Evolutionary conservation across 2,888 invertebrate species (phyloP), one percentile per base, ranked within the genome.

Genomic region (Neoitamus cyanurus): DNA sequence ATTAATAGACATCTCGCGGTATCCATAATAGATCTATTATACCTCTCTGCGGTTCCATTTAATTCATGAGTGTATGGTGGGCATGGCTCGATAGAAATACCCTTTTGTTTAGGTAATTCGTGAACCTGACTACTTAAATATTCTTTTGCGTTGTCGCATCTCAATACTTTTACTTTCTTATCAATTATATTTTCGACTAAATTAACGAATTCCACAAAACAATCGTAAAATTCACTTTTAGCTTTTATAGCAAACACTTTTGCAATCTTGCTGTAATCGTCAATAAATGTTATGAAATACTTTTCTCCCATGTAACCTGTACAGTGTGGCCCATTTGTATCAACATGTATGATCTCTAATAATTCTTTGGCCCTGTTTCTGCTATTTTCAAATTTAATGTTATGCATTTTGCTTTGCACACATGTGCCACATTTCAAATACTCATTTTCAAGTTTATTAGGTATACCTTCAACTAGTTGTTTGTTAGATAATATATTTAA

Each of bases 91-190:
- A n/a, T n/a, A n/a, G n/a, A n/a, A n/a, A n/a, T n/a, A n/a, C n/a
- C n/a, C n/a, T n/a, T n/a, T n/a, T n/a, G n/a, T n/a, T n/a, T n/a
- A n/a, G n/a, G n/a, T n/a, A n/a, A n/a, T n/a, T n/a, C n/a, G n/a
- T n/a, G n/a, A n/a, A n/a, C n/a, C n/a, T n/a, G n/a, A n/a, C n/a
- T n/a, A n/a, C n/a, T n/a, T n/a, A n/a, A n/a, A 42, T 83, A 85
- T 70, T 86, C 84, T 37, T 70, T 84, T 86, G 86, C 87, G 82
- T 87, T 88, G 83, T 87, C 87, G 78, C 86, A 87, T 83, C 85
- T 80, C 9, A 87, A 73, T 68, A 83, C 20, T 83, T 83, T 87
- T 87, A 72, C 85, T 83, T 42, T n/a, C 13, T 37, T 87, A 11
- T 58, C 83, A 31, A 85, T 85, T 84, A 75, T 3, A 86, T 87